phyloP scores from a whole-genome alignment of 2,888 invertebrate species.

The Sympetrum striolatum region DNA sequence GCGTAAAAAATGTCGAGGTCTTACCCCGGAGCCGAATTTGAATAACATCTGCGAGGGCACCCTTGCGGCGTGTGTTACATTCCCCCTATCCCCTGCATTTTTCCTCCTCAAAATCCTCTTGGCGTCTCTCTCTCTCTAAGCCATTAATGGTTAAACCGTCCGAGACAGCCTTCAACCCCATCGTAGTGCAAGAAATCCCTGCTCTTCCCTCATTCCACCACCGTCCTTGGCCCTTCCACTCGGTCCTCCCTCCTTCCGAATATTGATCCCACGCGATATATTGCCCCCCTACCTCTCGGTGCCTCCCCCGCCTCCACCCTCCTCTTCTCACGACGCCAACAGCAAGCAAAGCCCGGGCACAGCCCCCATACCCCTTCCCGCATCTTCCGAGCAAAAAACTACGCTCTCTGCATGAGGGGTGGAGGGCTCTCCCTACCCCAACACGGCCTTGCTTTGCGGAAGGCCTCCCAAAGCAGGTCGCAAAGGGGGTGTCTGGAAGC shows the following conservation, averaged over 20 bases:
- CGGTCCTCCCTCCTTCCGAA: background rate
- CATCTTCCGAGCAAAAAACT: background rate
- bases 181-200: background rate
- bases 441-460: constrained; percentile 27
- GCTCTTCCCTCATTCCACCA: background rate
- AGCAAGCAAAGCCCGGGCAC: constrained; percentile 20
- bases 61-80: background rate
- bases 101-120: background rate
- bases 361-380: background rate
- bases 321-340: background rate
- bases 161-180: background rate
- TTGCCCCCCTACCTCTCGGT: background rate
- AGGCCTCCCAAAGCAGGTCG: background rate
- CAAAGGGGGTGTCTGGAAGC: background rate
- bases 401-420: constrained; percentile 1
- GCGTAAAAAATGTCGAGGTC: background rate
- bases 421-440: constrained; percentile 12
- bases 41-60: background rate
- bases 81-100: background rate
- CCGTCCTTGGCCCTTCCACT: background rate
- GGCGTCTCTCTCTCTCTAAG: background rate
- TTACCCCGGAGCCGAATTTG: background rate
- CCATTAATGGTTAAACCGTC: constrained; percentile 20
- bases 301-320: background rate
- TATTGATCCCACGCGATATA: constrained; percentile 37